A percentile compares a stretch with the other conserved stretches of the same genome.
Conservation (phyloP, 2,797 vertebrate genomes). For the Macropodus opercularis region DNA sequence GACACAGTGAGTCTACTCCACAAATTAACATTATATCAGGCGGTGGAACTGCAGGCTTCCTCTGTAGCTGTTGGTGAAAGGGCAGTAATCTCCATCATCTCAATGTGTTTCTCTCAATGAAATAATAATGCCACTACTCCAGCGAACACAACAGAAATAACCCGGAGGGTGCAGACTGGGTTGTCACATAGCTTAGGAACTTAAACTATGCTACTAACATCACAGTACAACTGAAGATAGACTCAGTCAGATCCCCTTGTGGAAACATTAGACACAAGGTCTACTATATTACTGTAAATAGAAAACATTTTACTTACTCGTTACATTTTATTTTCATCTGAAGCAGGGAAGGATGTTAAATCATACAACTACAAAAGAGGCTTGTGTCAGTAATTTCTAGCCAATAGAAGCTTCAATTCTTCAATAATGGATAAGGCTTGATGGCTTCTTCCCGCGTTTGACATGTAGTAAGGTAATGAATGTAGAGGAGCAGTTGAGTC, state of each 20-base stretch:
- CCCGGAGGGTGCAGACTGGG: conserved; percentile 15
- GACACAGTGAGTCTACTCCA: conserved; percentile 43
- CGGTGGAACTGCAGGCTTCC: conserved; percentile 22
- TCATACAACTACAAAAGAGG: conserved; percentile 58
- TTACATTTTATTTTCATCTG: conserved; percentile 39
- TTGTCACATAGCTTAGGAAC: conserved; percentile 32
- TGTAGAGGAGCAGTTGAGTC: conserved; percentile 59
- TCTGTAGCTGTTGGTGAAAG: conserved; percentile 49
- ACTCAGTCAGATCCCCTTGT: conserved; percentile 31
- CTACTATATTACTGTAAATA: conserved; percentile 20
- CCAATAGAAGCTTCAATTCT: conserved; percentile 73
- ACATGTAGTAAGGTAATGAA: conserved; percentile 72
- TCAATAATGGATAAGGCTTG: conserved; percentile 83
- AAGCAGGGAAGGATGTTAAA: conserved; percentile 49
- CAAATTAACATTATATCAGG: conserved; percentile 36
- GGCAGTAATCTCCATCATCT: conserved; percentile 47
- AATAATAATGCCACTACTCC: conserved; percentile 51
- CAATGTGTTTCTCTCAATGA: conserved; percentile 49
- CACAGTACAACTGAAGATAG: conserved; percentile 41
- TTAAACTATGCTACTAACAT: conserved; percentile 26
- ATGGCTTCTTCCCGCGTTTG: conserved; percentile 73
- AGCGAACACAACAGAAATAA: conserved; percentile 35
- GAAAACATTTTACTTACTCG: conserved; percentile 16
- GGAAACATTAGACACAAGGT: conserved; percentile 16
- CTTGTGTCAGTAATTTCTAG: conserved; percentile 71